Evolutionary conservation across 2,113 vertebrate species (phyloP).

Genomic region (Hemibagrus wyckioides): DNA sequence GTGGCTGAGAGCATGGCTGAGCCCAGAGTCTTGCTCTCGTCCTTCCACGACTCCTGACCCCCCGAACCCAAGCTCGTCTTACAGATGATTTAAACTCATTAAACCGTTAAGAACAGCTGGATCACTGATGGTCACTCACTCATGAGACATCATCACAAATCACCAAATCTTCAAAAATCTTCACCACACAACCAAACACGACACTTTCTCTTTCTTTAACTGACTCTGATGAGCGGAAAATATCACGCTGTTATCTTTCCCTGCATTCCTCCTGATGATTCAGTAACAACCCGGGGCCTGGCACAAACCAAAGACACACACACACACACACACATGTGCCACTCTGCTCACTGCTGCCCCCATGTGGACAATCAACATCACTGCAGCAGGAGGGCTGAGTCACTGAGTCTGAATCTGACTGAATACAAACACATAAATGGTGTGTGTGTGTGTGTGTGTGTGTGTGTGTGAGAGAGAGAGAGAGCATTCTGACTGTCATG

Average conservation of each 20-base stretch:
- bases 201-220: neutral
- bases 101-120: neutral
- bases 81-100: neutral
- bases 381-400: constrained; percentile 18
- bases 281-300: constrained; percentile 22
- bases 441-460: constrained; percentile 35
- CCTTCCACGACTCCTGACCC: neutral
- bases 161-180: neutral
- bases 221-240: constrained; percentile 20
- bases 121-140: neutral
- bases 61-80: neutral
- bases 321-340: neutral
- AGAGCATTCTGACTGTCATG: constrained; percentile 44
- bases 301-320: constrained; percentile 43
- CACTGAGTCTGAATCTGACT: constrained; percentile 55
- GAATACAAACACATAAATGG: neutral
- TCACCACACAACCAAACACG: neutral
- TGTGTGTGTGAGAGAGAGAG: constrained; percentile 55
- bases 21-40: constrained; percentile 13
- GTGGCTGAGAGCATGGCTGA: neutral
- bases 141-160: neutral
- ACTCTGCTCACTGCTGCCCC: constrained; percentile 17
- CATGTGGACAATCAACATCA: constrained; percentile 39
- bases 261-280: constrained; percentile 59
- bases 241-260: constrained; percentile 52